These are phyloP conservation scores for Aptenodytes forsteri DNA, from an alignment of 2,113 vertebrate genomes.

Conservation along the genomic window DNA sequence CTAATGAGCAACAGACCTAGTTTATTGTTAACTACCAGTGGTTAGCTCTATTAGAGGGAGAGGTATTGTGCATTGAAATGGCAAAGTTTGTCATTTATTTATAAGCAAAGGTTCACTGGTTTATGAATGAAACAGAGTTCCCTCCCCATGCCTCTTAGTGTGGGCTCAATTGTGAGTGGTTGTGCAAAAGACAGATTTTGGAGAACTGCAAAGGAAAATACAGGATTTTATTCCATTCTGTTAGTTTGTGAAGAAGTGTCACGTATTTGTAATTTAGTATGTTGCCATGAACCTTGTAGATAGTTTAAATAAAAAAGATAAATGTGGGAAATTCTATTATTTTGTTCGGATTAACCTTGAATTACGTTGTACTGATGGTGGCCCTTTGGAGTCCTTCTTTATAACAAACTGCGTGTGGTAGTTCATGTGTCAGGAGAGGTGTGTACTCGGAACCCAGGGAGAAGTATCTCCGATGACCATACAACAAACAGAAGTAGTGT, in stretches of 20 bases:
- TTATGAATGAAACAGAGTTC: neutral
- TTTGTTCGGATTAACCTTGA: neutral
- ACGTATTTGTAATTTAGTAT: neutral
- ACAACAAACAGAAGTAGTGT: neutral
- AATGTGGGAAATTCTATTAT: neutral
- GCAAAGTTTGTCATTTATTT: neutral
- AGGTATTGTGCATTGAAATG: neutral
- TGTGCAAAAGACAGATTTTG: neutral
- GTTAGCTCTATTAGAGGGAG: neutral
- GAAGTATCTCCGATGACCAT: neutral
- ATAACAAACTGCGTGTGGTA: neutral
- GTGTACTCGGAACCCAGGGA: neutral
- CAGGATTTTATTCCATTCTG: neutral
- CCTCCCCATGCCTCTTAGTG: neutral
- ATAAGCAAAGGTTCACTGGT: neutral
- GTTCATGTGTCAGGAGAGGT: neutral
- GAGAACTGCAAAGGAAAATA: neutral
- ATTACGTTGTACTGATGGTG: neutral
- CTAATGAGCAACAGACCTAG: neutral
- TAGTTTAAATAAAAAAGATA: neutral
- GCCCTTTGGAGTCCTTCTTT: neutral
- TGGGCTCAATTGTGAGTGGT: neutral
- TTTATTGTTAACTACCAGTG: neutral
- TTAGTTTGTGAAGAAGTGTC: neutral
- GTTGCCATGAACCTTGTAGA: neutral